These are phyloP conservation scores for Seriola quinqueradiata DNA, from an alignment of 2,113 vertebrate genomes.

Conservation along the genomic window DNA sequence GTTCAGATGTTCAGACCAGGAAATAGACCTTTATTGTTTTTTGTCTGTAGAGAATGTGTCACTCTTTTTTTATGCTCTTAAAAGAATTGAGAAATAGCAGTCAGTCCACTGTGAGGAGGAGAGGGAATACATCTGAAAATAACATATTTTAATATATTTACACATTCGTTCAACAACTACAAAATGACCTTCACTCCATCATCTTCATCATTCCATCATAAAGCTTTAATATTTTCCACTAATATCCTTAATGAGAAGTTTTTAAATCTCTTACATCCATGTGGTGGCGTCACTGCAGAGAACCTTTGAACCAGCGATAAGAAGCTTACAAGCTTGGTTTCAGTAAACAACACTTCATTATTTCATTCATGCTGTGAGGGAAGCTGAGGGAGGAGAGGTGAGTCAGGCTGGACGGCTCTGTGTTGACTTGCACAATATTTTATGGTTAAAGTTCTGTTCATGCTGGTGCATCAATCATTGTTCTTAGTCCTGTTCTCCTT, in stretches of 20 bases:
- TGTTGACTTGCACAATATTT: neutral
- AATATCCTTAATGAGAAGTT: constrained; percentile 8
- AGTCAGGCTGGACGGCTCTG: neutral
- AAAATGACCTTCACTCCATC: neutral
- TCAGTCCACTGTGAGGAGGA: neutral
- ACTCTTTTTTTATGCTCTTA: neutral
- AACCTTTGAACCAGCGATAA: constrained; percentile 74
- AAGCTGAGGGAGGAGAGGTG: constrained; percentile 42
- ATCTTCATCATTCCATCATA: neutral
- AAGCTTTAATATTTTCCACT: neutral
- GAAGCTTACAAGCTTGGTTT: constrained; percentile 69
- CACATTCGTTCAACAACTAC: too few species aligned
- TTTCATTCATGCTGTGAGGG: constrained; percentile 49
- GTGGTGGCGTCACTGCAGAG: constrained; percentile 38
- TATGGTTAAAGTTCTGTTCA: neutral
- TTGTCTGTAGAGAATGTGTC: neutral
- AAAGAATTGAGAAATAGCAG: neutral
- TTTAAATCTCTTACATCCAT: constrained; percentile 13
- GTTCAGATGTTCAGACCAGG: too few species aligned
- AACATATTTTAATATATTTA: too few species aligned
- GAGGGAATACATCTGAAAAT: too few species aligned
- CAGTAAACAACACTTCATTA: constrained; percentile 59
- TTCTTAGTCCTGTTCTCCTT: neutral
- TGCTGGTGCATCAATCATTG: neutral
- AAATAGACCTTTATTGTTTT: neutral